These are phyloP conservation scores for Limnephilus rhombicus DNA, from an alignment of 2,888 invertebrate genomes.

Conservation along the genomic window DNA sequence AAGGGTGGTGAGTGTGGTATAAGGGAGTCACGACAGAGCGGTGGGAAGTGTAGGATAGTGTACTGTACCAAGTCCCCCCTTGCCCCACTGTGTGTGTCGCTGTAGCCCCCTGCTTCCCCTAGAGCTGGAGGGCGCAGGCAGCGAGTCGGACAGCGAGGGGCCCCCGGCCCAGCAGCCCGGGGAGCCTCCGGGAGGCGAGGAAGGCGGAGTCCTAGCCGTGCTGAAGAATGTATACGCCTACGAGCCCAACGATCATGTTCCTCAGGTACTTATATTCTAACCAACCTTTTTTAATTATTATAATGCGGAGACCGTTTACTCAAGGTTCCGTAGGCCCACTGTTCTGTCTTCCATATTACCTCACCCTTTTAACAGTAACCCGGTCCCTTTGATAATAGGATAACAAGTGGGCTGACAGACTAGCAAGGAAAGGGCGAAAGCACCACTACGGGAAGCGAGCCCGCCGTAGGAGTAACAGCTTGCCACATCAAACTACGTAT, in stretches of 20 bases:
- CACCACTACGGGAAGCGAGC: no score
- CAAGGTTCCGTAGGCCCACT: no score
- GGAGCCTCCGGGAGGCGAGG: conserved; percentile 66
- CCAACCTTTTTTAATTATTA: no score
- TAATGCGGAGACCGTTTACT: no score
- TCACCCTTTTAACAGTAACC: no score
- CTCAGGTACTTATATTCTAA: conserved; percentile 71
- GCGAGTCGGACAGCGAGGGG: conserved; percentile 73
- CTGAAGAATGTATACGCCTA: conserved; percentile 72
- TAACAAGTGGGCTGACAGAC: no score
- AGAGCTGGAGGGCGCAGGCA: conserved; percentile 67
- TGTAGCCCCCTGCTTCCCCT: conserved; percentile 17
- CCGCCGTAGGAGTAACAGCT: no score
- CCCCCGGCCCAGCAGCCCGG: conserved; percentile 65
- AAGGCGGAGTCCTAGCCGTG: conserved; percentile 69
- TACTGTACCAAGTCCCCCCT: background rate
- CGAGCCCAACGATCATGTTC: conserved; percentile 77
- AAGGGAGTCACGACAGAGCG: background rate
- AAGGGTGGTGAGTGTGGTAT: background rate
- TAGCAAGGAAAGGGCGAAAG: no score
- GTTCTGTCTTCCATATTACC: no score
- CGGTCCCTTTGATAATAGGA: no score
- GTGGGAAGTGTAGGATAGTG: background rate
- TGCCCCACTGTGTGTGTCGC: background rate
- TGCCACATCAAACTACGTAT: no score